These are phyloP conservation scores for Julus scanicus DNA, from an alignment of 2,888 invertebrate genomes.

Conservation along the genomic window DNA sequence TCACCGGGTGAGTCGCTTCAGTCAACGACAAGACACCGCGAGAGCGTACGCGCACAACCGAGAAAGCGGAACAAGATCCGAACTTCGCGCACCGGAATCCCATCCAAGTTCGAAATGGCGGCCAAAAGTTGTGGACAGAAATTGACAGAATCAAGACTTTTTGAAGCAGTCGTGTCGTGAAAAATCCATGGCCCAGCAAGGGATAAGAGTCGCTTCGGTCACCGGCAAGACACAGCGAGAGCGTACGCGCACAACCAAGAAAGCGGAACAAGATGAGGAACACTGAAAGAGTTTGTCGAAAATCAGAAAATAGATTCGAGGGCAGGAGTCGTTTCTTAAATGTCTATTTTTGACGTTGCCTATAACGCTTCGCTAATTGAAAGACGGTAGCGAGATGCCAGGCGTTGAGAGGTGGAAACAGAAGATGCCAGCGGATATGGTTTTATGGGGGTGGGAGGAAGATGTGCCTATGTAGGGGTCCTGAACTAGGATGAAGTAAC, in stretches of 20 bases:
- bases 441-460: neutral
- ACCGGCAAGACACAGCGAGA: neutral
- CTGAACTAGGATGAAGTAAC: no score
- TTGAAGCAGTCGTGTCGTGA: neutral
- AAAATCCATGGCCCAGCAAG: neutral
- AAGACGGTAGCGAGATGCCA: neutral
- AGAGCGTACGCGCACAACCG: neutral
- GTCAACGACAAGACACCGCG: neutral
- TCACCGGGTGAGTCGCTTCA: no score
- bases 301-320: constrained; percentile 8
- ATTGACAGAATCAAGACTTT: neutral
- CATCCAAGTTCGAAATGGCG: no score
- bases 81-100: no score
- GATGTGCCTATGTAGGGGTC: no score
- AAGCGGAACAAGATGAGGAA: neutral
- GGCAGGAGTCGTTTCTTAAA: neutral
- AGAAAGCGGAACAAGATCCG: neutral
- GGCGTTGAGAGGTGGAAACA: constrained; percentile 2
- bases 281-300: neutral
- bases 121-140: no score
- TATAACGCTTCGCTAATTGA: neutral
- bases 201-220: neutral
- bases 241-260: neutral
- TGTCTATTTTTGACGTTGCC: neutral
- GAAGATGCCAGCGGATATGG: neutral